Conservation (phyloP, 2,113 vertebrate genomes). For the Agelaius tricolor region DNA sequence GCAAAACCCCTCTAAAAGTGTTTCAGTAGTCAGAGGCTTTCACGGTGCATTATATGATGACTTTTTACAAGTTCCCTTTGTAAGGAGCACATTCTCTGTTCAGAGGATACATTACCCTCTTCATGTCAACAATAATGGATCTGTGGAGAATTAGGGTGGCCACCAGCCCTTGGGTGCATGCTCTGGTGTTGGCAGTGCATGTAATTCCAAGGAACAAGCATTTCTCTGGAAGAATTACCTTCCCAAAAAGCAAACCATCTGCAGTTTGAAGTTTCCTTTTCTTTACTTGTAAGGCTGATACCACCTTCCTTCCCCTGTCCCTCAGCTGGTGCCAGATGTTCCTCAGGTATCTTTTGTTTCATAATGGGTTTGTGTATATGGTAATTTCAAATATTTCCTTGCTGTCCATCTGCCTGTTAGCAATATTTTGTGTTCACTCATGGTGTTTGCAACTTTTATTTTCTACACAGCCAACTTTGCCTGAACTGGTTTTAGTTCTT, state of each 20-base stretch:
- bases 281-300: not conserved
- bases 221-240: not conserved
- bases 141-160: not conserved
- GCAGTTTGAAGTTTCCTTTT: not conserved
- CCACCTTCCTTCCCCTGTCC: not conserved
- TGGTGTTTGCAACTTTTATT: not conserved
- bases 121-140: not conserved
- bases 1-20: slow-evolving; percentile 9
- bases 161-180: not conserved
- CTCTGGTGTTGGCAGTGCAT: not conserved
- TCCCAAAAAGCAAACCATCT: not conserved
- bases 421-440: not conserved
- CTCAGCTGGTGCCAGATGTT: not conserved
- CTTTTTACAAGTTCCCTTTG: slow-evolving; percentile 23
- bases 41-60: not conserved
- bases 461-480: not conserved
- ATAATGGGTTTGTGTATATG: not conserved
- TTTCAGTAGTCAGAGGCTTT: slow-evolving; percentile 35
- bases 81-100: not conserved
- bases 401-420: slow-evolving; percentile 18
- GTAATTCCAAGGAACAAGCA: not conserved
- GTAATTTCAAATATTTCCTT: not conserved
- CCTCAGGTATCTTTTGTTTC: not conserved
- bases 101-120: not conserved
- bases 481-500: slow-evolving; percentile 28